Conservation (phyloP, 2,797 vertebrate species). For the Atherinosoma microstoma region DNA sequence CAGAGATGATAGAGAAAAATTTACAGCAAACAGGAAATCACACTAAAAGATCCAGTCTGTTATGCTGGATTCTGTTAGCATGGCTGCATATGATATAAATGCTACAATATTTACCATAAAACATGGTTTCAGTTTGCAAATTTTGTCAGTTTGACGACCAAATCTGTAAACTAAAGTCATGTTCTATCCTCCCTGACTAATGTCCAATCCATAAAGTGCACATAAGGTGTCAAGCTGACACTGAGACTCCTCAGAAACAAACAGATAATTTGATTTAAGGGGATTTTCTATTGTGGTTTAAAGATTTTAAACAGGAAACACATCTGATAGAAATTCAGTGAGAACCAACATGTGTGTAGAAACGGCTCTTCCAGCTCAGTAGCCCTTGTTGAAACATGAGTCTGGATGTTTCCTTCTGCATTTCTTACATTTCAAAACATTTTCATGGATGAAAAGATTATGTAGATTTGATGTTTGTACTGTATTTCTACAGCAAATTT, state of each 20-base stretch:
- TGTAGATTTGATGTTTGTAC: neutral
- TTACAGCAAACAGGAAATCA: slow-evolving; percentile 1
- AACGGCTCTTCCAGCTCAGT: neutral
- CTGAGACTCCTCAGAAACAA: neutral
- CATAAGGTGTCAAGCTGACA: neutral
- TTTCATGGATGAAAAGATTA: neutral
- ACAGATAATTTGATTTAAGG: neutral
- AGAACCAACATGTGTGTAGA: neutral
- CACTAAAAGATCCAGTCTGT: neutral
- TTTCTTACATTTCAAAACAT: neutral
- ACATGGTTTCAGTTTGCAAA: neutral
- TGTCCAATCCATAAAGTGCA: neutral
- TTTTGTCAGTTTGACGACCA: neutral
- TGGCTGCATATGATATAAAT: slow-evolving; percentile 11
- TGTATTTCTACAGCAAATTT: neutral
- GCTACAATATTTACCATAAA: slow-evolving; percentile 16
- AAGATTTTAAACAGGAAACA: neutral
- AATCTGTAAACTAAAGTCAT: neutral
- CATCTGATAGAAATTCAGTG: neutral
- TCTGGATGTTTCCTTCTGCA: neutral
- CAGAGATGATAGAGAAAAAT: neutral
- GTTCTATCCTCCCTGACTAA: neutral
- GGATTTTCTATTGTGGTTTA: neutral
- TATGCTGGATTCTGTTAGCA: neutral
- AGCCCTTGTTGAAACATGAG: neutral